A percentile compares a stretch with the other conserved stretches of the same genome.
Conservation (phyloP, 2,113 vertebrate genomes). For the Callaeas wilsoni region DNA sequence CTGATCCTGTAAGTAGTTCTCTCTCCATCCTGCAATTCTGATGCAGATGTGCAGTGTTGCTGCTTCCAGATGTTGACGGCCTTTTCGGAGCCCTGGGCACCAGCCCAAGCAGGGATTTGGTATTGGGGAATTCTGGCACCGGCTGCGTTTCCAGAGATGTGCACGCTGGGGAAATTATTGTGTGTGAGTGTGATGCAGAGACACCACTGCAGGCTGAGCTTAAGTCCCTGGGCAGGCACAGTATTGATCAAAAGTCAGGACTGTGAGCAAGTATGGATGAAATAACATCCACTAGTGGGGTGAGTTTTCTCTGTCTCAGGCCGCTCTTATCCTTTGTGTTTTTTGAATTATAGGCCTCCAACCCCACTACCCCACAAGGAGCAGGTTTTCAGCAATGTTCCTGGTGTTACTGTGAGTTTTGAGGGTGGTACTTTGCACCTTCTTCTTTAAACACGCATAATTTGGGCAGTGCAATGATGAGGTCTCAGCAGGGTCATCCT, state of each 20-base stretch:
- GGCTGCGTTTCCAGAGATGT: neutral
- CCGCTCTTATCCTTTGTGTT: neutral
- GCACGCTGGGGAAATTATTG: slow-evolving; percentile 46
- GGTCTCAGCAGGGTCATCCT: neutral
- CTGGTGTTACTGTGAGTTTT: neutral
- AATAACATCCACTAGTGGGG: neutral
- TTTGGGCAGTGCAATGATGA: neutral
- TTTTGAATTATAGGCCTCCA: neutral
- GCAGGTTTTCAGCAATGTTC: neutral
- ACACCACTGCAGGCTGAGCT: neutral
- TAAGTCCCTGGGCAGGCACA: neutral
- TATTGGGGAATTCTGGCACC: slow-evolving; percentile 25
- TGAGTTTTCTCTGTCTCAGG: neutral
- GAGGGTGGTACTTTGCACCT: neutral
- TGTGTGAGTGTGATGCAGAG: slow-evolving; percentile 2
- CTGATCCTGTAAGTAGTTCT: neutral
- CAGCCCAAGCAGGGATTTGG: slow-evolving; percentile 54
- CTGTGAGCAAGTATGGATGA: neutral
- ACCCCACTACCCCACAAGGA: neutral
- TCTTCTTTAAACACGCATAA: neutral
- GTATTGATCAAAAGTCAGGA: neutral
- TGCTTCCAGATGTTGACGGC: slow-evolving; percentile 50
- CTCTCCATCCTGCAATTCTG: neutral
- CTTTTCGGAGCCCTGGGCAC: slow-evolving; percentile 21
- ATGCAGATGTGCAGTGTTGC: slow-evolving; percentile 47